Base-by-base conservation (phyloP, 2,113 vertebrate genomes). In the Tauraco erythrolophus region DNA sequence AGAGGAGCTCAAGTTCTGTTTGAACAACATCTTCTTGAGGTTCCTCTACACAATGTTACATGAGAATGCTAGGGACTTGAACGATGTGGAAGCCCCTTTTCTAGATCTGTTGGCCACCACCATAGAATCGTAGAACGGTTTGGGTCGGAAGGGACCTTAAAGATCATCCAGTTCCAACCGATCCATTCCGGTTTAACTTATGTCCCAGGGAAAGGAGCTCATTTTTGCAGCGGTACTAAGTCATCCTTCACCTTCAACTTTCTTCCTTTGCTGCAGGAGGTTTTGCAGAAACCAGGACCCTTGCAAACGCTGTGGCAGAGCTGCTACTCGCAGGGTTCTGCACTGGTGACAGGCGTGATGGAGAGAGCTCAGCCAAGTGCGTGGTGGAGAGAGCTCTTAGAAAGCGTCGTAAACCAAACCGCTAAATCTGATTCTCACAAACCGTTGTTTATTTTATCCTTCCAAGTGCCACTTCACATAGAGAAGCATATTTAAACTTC, bases 1-100 rank as follows among this genome's bases (percentile, higher is more conserved):
- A 9, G n/a, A 48, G 39, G n/a, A 74, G 79, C 62, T 85, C 31
- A 13, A 19, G 50, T 51, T 48, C 31, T 50, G 7, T 28, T 64
- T 23, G 51, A 56, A 54, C 24, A 31, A 35, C 22, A 8, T 14
- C 39, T 25, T 51, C 28, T 28, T 9, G 35, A 62, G 41, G 62
- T 18, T 35, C 56, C 56, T 1, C 35, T 24, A 5, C 18, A 3
- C 4, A 5, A 3, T 5, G 8, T 37, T 19, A 22, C 21, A 7
- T 1, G 17, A 6, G 23, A 14, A 21, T 0, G 16, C 21, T 15
- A n/a, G 28, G 27, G 43, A 27, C 33, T 19, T 12, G 18, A 22
- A 35, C 50, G 60, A 8, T 7, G 23, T 7, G 15, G 16, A 28
- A 83, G 70, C 53, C 39, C 10, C 46, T 76, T 68, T 60, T 17